Conservation (phyloP, 2,797 vertebrate species). For the Lepilemur ruficaudatus region DNA sequence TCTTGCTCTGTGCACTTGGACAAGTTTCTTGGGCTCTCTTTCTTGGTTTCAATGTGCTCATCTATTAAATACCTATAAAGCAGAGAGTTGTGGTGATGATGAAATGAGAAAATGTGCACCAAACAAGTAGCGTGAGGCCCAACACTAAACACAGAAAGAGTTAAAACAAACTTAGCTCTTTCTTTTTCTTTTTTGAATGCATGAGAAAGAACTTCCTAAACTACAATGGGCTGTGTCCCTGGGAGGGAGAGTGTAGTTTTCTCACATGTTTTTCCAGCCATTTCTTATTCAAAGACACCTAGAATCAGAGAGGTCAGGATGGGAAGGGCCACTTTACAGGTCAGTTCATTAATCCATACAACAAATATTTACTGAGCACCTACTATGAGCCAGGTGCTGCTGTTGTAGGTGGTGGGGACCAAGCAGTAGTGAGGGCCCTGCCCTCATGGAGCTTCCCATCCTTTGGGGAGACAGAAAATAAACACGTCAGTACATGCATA, state of each 20-base stretch:
- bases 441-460: background rate
- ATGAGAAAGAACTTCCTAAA: constrained; percentile 36
- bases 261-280: background rate
- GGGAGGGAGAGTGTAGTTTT: background rate
- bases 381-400: background rate
- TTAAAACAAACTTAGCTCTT: background rate
- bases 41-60: background rate
- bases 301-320: background rate
- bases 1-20: background rate
- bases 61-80: background rate
- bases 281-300: background rate
- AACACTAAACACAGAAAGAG: background rate
- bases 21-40: background rate
- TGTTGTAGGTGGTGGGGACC: background rate
- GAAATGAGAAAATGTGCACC: background rate
- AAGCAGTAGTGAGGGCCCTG: background rate
- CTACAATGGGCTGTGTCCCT: background rate
- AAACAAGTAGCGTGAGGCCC: background rate
- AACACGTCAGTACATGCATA: background rate
- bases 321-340: background rate
- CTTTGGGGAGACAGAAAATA: background rate
- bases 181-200: background rate
- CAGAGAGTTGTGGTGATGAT: background rate
- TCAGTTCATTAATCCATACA: background rate
- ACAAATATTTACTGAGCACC: background rate